Evolutionary conservation across 2,888 invertebrate genomes (phyloP).

Genomic region (Tipula unca): DNA sequence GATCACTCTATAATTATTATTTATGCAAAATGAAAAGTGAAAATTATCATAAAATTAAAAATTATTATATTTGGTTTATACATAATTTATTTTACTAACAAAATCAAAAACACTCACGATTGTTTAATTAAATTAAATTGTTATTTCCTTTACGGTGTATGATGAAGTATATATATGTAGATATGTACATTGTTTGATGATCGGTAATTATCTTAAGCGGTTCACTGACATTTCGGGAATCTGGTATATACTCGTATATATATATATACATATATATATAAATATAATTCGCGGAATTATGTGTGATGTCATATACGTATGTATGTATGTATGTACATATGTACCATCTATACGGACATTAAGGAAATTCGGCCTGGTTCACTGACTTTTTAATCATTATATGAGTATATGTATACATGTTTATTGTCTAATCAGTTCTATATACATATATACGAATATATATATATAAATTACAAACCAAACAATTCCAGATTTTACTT

Average conservation of each 20-base stretch:
- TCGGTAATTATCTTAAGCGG: neutral
- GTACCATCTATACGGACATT: neutral
- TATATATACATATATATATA: neutral
- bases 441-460: neutral
- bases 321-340: too few relatives aligned
- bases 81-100: neutral
- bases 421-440: neutral
- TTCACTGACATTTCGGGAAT: neutral
- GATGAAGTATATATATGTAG: neutral
- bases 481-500: slow-evolving; percentile 4
- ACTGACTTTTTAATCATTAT: neutral
- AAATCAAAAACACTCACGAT: neutral
- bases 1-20: neutral
- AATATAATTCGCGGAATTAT: neutral
- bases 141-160: neutral
- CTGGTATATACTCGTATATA: too few relatives aligned
- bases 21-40: neutral
- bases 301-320: neutral
- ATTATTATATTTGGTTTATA: neutral
- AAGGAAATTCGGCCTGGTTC: neutral
- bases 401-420: neutral
- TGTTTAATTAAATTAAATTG: neutral
- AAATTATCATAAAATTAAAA: neutral
- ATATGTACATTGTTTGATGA: neutral
- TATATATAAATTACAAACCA: neutral